Percentiles rank a stretch among this genome's conserved stretches.
These are phyloP conservation scores for Acanthopagrus latus DNA, from an alignment of 2,797 vertebrate species.

Conservation along the genomic window DNA sequence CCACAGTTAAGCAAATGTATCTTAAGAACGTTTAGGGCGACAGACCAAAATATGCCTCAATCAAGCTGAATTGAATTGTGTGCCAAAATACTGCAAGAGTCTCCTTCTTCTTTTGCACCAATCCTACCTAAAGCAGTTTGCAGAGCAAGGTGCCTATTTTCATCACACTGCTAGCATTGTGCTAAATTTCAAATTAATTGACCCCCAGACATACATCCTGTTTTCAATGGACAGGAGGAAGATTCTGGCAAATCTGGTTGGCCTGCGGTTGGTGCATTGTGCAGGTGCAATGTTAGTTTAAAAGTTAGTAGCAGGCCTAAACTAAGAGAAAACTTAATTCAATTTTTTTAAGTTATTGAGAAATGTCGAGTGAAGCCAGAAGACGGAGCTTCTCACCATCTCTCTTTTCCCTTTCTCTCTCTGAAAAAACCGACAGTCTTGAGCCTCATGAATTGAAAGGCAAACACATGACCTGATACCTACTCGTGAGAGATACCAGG, in stretches of 20 bases:
- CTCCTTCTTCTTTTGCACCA: neutral
- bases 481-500: slow-evolving; percentile 23
- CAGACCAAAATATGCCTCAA: neutral
- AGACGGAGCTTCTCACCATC: neutral
- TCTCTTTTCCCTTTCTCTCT: neutral
- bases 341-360: too few species aligned
- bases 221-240: neutral
- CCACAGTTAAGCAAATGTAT: slow-evolving; percentile 9
- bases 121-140: neutral
- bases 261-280: neutral
- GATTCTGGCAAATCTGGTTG: neutral
- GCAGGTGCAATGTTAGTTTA: neutral
- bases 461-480: slow-evolving; percentile 3
- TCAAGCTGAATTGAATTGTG: neutral
- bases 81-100: neutral
- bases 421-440: neutral
- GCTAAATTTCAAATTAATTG: neutral
- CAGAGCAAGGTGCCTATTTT: neutral
- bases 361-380: neutral
- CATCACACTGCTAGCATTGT: neutral
- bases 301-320: neutral
- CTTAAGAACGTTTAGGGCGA: neutral
- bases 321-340: neutral
- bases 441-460: slow-evolving; percentile 11
- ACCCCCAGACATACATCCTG: neutral